Evolutionary conservation across 2,113 vertebrate genomes (phyloP), one percentile per base, ranked within the genome.

Genomic region (Campylorhamphus procurvoides): DNA sequence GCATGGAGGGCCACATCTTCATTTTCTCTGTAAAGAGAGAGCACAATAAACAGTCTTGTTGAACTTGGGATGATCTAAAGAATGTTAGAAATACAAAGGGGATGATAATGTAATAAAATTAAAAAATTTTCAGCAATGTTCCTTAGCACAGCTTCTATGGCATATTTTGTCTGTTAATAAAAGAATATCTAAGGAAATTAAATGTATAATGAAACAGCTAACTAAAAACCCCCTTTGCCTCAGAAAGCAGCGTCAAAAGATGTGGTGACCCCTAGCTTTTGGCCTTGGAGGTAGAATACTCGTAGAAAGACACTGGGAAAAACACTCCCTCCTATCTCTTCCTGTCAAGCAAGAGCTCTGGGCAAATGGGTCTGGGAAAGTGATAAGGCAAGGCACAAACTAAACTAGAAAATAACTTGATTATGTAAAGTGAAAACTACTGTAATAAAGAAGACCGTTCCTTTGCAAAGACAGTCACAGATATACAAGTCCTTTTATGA

Each of bases 1-100:
- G 2, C 28, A 7, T 2, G 16, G 49, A 69, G 46, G 16, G 4
- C 12, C 3, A 1, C 2, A 1, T 47, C 44, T 66, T 58, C 31
- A 20, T 84, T 84, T 91, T n/a, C 13, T 69, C 42, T 46, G 9
- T 27, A 42, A 68, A 50, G 8, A 67, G 39, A 60, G 31, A 55
- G 3, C 10, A 20, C 23, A 10, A 10, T 25, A 52, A 87, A 27
- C 35, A 79, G 39, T 68, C 49, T 35, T 83, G 16, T 47, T 79
- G 47, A 76, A 73, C 16, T 3, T n/a, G 68, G 13, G 5, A 17
- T 52, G 18, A 56, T 39, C 44, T 64, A 49, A 79, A 63, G 20
- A 28, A 39, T 20, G 12, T 42, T 73, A 56, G 22, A 75, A 85
- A 71, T 42, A 82, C 14, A 79, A 85, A 90, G 14, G 10, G 8